Evolutionary conservation across 2,113 vertebrate species (phyloP).

Genomic region (Ceratotherium simum): DNA sequence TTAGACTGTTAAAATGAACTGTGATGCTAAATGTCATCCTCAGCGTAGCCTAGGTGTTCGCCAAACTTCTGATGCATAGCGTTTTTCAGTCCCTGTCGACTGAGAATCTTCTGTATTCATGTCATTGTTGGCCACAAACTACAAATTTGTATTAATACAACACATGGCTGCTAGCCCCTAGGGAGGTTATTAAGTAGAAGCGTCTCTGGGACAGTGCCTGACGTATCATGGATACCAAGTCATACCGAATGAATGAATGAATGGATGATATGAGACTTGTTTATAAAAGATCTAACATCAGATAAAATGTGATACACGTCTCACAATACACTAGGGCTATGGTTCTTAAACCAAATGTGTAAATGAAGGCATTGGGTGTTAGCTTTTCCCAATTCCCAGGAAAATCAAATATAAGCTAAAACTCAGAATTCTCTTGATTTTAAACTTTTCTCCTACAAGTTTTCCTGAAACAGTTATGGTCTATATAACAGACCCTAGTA

Average conservation of each 20-base stretch:
- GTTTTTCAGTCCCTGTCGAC: neutral
- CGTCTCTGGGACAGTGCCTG: neutral
- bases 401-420: neutral
- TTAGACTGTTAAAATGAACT: neutral
- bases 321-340: neutral
- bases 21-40: neutral
- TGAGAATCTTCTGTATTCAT: neutral
- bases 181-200: neutral
- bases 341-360: neutral
- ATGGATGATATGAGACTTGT: neutral
- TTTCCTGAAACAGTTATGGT: neutral
- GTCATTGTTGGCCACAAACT: neutral
- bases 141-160: neutral
- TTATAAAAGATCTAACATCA: neutral
- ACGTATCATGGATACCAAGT: neutral
- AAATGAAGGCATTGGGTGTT: neutral
- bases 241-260: neutral
- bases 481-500: neutral
- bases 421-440: neutral
- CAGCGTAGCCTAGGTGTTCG: neutral
- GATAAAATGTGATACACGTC: neutral
- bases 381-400: neutral
- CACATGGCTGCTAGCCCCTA: no score
- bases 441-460: conserved; percentile 4
- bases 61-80: neutral